Base-by-base conservation (phyloP, 2,797 vertebrate genomes). In the Phalloptychus januarius region DNA sequence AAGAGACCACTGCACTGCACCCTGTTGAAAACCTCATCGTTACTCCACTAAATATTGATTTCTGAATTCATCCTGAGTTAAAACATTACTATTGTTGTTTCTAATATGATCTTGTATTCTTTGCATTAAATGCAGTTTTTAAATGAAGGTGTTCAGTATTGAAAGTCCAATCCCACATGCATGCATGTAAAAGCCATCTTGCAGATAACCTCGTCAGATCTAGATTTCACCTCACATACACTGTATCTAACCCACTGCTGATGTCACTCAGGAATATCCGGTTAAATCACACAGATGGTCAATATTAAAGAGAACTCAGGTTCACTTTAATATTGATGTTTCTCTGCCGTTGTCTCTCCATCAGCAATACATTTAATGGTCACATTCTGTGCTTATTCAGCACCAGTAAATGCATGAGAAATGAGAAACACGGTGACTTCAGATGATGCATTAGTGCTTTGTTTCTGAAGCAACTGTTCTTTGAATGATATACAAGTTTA, bases 351-450 rank as follows among this genome's bases (percentile, higher is more conserved):
- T 94, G 89, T 91, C 86, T 91, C 89, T 85, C 87, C 89, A 93
- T 94, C 94, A 94, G 94, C 93, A 95, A 95, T 95, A 94, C 85
- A 88, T 93, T 90, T 95, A 94, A 95, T 94, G 92, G 93, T 92
- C 93, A 89, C 89, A 87, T 91, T 91, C 86, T 79, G 72, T 86
- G 93, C 94, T 91, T 94, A 95, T 95, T 95, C 93, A 94, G 93
- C 94, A 94, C 83, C 77, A 87, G 91, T 87, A 85, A 74, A 90
- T 91, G 89, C 73, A 79, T 88, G 92, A 90, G 91, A 86, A 78
- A 89, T 45, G 87, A 93, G 94, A 94, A 94, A 94, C 90, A 95
- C 91, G 93, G 89, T 92, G 89, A 78, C 88, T 78, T 72, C 91
- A 91, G 86, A 85, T 71, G 50, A 87, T 90, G 84, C 91, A 91